Evolutionary conservation across 2,113 vertebrate genomes (phyloP).

Genomic region (Erinaceus europaeus): DNA sequence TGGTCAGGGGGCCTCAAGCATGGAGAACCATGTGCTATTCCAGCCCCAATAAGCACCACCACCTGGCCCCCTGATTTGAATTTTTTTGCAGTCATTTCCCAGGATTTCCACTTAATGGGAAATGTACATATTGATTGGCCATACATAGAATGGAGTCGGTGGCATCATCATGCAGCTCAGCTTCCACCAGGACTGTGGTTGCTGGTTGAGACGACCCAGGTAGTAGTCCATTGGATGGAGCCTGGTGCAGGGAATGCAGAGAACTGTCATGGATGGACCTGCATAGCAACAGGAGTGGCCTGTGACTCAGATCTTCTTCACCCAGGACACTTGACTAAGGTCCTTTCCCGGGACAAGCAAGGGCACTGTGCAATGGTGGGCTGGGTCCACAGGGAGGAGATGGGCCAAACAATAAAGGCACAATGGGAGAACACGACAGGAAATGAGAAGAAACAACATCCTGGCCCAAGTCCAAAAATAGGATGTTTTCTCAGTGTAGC

Average conservation of each 20-base stretch:
- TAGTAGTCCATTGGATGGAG: no score
- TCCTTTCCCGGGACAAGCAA: neutral
- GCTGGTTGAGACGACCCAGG: neutral
- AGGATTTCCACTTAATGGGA: neutral
- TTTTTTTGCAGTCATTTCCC: neutral
- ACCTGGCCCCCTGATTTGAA: no score
- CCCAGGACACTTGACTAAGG: neutral
- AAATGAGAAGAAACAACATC: neutral
- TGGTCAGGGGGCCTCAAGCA: no score
- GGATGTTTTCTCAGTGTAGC: neutral
- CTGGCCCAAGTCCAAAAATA: neutral
- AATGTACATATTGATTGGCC: neutral
- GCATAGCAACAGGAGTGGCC: neutral
- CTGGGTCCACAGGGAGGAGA: neutral
- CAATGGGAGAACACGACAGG: neutral
- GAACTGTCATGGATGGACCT: neutral
- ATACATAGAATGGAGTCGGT: neutral
- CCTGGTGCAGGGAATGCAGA: neutral
- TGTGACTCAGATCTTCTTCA: neutral
- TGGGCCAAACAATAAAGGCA: neutral
- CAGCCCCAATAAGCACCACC: no score
- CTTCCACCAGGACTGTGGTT: neutral
- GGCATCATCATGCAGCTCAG: neutral
- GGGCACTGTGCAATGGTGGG: neutral
- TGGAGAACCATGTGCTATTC: no score